These are phyloP conservation scores for Drosophila yooni DNA, from an alignment of 2,888 invertebrate species.

Conservation along the genomic window DNA sequence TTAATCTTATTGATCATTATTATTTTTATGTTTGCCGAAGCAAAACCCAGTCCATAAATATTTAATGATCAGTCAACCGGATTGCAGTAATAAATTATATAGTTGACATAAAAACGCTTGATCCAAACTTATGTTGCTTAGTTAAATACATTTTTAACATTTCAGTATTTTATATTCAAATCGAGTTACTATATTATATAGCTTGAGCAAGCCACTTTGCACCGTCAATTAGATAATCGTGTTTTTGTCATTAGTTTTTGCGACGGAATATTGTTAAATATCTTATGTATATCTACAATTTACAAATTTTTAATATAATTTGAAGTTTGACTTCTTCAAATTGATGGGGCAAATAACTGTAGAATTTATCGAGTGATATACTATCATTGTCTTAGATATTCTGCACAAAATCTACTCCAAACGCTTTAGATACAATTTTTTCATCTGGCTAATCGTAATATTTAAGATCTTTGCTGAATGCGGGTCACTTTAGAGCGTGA, in stretches of 20 bases:
- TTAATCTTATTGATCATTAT: background rate
- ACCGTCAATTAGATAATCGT: background rate
- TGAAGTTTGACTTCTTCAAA: background rate
- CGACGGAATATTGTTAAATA: background rate
- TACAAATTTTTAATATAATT: too few species aligned
- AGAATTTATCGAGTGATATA: background rate
- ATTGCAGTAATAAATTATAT: background rate
- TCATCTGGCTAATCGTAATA: background rate
- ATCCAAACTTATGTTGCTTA: background rate
- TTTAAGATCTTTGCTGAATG: background rate
- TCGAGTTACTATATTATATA: background rate
- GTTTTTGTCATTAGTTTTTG: too few species aligned
- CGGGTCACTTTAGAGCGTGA: background rate
- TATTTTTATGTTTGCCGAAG: background rate
- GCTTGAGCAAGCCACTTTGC: background rate
- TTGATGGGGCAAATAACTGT: background rate
- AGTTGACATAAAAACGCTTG: background rate
- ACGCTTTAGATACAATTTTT: background rate
- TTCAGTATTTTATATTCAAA: background rate
- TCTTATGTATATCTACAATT: background rate
- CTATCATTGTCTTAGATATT: background rate
- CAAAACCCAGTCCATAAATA: background rate
- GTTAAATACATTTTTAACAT: background rate
- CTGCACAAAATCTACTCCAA: background rate
- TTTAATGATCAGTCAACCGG: background rate